Evolutionary conservation across 2,113 vertebrate genomes (phyloP), one percentile per base, ranked within the genome.

Genomic region (Elachura formosa): DNA sequence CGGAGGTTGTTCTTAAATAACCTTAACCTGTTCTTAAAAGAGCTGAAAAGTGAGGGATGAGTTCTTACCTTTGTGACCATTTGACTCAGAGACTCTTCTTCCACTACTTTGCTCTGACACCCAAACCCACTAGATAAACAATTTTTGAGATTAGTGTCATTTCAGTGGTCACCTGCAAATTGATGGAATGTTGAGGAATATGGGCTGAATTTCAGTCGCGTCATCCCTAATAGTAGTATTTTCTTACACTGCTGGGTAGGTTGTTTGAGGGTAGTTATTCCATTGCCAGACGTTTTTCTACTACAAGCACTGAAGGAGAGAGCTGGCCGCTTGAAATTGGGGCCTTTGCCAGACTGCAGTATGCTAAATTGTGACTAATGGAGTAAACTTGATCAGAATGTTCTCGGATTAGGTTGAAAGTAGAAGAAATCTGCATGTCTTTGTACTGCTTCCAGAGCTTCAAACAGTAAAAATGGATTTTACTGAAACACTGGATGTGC

Each of bases 381-480:
- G 5, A 80, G 56, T 76, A 92, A 88, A 86, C 24, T 48, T 45
- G 33, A 71, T 89, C 61, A 77, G 52, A 85, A 54, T 63, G 51
- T 88, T 94, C 90, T 85, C 24, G 15, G 66, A 51, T 48, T 58
- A 46, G 23, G 58, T 34, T 64, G 54, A 84, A 87, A 88, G 84
- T 78, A 29, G 71, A 81, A 89, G 86, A 89, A 87, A 76, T 56
- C 64, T 78, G 40, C 51, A 34, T 31, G 26, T 62, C 67, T 91
- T 72, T 82, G 83, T 85, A 85, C 74, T 46, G 43, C 15, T 91
- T 88, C 84, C 77, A 82, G 61, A 45, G 40, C 66, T 84, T 86
- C 81, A 78, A 78, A 73, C 58, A 87, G 56, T 72, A 82, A 87
- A 91, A 91, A 91, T 66, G 77, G 45, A 77, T 94, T 96, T 93